Percentiles rank a stretch among this genome's conserved stretches.
Conservation (phyloP, 1,140 invertebrate species). For the Bombus cullumanus region DNA sequence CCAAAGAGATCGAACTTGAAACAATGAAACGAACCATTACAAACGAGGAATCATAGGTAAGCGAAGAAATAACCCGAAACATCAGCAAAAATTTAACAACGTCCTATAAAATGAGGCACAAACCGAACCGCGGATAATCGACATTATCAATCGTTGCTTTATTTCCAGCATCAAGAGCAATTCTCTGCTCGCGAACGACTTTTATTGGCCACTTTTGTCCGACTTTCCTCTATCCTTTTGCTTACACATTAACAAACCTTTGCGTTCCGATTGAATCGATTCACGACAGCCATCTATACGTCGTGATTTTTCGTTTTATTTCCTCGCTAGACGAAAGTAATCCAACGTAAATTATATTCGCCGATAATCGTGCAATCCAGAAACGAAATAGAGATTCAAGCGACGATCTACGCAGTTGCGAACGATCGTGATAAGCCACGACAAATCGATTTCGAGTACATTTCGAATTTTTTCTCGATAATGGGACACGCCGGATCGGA, state of each 20-base stretch:
- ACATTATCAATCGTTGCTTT: slow-evolving; percentile 23
- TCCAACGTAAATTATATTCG: neutral
- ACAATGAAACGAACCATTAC: neutral
- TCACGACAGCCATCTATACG: neutral
- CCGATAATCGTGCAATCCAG: neutral
- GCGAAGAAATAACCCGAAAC: slow-evolving; percentile 4
- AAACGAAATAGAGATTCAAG: neutral
- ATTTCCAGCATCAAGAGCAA: neutral
- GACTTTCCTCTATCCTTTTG: slow-evolving; percentile 5
- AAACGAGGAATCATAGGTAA: neutral
- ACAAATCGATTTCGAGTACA: neutral
- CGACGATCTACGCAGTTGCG: neutral
- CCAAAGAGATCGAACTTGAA: neutral
- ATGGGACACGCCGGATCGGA: neutral
- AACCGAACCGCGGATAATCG: slow-evolving; percentile 16
- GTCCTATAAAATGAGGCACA: neutral
- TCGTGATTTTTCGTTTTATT: neutral
- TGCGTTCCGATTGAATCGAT: neutral
- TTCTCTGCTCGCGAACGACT: neutral
- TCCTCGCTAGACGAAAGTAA: neutral
- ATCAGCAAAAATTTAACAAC: slow-evolving; percentile 15
- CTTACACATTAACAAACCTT: neutral
- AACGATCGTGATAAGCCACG: neutral
- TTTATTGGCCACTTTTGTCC: slow-evolving; percentile 22
- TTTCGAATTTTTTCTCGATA: neutral